phyloP scores from a whole-genome alignment of 2,113 vertebrate species.

The Morone chrysops region DNA sequence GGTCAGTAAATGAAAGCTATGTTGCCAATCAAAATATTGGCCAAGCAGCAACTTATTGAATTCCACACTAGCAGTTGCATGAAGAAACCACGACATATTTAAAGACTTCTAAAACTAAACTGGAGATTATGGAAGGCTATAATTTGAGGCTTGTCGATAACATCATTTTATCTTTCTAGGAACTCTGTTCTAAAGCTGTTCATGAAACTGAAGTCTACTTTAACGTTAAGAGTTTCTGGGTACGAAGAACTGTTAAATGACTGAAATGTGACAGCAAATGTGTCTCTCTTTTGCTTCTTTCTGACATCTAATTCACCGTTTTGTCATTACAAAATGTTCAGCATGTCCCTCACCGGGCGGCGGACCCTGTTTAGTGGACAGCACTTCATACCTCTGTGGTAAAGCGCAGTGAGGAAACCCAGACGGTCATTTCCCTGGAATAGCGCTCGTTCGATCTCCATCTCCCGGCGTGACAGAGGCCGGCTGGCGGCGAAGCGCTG shows the following conservation, averaged over 20 bases:
- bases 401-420: conserved; percentile 91
- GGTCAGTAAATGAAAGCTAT: neutral
- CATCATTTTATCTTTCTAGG: rapidly evolving
- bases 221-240: neutral
- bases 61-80: neutral
- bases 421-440: conserved; percentile 92
- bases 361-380: neutral
- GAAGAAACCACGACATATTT: neutral
- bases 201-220: neutral
- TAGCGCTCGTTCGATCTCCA: conserved; percentile 95
- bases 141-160: neutral
- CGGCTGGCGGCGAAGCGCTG: conserved; percentile 93
- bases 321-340: no score
- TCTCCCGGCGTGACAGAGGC: conserved; percentile 91
- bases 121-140: neutral
- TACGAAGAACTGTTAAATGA: neutral
- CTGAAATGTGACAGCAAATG: neutral
- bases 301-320: neutral
- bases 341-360: no score
- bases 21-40: neutral
- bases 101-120: neutral
- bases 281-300: neutral
- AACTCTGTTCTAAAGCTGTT: neutral
- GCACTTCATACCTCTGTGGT: conserved; percentile 87
- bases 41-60: no score